A percentile compares a stretch with the other conserved stretches of the same genome.
These are phyloP conservation scores for Trissolcus basalis DNA, from an alignment of 1,140 invertebrate genomes.

Conservation along the genomic window DNA sequence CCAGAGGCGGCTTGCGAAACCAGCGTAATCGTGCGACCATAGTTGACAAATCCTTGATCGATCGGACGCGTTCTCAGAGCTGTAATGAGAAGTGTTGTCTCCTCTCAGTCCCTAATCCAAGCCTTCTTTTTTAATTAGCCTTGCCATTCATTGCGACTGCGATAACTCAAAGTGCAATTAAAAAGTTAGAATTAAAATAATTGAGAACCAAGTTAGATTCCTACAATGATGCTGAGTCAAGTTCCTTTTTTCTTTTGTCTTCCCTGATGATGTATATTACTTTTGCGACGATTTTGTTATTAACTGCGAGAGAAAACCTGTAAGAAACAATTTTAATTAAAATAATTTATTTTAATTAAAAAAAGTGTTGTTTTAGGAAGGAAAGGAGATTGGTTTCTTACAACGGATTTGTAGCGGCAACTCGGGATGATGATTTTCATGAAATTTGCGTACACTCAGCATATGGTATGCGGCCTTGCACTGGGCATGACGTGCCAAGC, in stretches of 20 bases:
- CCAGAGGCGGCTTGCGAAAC: conserved; percentile 58
- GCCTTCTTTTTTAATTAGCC: conserved; percentile 59
- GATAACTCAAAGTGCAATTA: conserved; percentile 26
- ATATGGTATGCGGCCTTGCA: conserved; percentile 63
- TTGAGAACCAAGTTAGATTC: too few species aligned
- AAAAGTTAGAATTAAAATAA: conserved; percentile 14
- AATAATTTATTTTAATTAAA: too few species aligned
- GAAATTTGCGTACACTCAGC: conserved; percentile 61
- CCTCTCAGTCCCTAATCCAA: not conserved
- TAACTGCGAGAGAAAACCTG: too few species aligned
- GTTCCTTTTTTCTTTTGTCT: too few species aligned
- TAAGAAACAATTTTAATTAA: too few species aligned
- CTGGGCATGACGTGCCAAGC: conserved; percentile 57
- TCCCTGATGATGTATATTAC: too few species aligned
- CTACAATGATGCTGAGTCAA: too few species aligned
- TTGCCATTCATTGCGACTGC: conserved; percentile 9
- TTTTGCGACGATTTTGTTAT: too few species aligned
- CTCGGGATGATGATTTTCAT: conserved; percentile 15
- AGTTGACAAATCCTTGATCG: conserved; percentile 48
- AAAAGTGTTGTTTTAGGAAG: too few species aligned
- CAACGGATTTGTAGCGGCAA: too few species aligned
- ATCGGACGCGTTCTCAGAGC: conserved; percentile 23
- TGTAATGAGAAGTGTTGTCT: too few species aligned
- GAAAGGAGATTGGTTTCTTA: too few species aligned
- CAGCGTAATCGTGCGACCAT: conserved; percentile 33